Evolutionary conservation across 2,888 invertebrate species (phyloP).

Genomic region (Sisyra terminalis): DNA sequence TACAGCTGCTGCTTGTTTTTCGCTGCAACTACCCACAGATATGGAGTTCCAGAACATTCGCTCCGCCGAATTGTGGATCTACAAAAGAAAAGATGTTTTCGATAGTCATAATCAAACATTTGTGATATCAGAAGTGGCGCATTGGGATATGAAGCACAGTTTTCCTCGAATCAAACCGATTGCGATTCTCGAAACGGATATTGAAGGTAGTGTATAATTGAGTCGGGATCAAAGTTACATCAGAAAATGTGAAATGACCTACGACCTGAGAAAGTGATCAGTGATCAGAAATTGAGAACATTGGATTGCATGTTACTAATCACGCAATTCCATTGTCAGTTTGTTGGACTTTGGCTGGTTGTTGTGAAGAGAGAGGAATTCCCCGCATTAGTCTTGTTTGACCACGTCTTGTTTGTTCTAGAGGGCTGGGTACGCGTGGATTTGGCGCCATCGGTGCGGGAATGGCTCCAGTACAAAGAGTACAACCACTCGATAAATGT

Average conservation of each 20-base stretch:
- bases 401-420: conserved; percentile 17
- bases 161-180: conserved; percentile 64
- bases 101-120: conserved; percentile 57
- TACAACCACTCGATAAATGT: conserved; percentile 57
- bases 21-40: conserved; percentile 61
- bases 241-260: too few relatives aligned
- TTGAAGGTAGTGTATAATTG: conserved; percentile 30
- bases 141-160: conserved; percentile 51
- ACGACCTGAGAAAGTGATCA: too few relatives aligned
- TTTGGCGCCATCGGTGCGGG: conserved; percentile 55
- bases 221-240: background rate
- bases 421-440: conserved; percentile 73
- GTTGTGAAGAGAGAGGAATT: too few relatives aligned
- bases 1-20: conserved; percentile 55
- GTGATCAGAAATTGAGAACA: too few relatives aligned
- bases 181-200: conserved; percentile 60
- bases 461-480: conserved; percentile 55
- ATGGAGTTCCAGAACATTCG: conserved; percentile 58
- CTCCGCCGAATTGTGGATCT: conserved; percentile 67
- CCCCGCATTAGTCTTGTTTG: too few relatives aligned
- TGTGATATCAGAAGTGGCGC: conserved; percentile 61
- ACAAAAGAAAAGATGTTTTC: conserved; percentile 47
- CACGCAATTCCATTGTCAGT: too few relatives aligned
- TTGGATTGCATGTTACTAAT: too few relatives aligned
- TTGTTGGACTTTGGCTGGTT: too few relatives aligned